Conservation (phyloP, 1,140 invertebrate genomes). For the Drosophila orena region DNA sequence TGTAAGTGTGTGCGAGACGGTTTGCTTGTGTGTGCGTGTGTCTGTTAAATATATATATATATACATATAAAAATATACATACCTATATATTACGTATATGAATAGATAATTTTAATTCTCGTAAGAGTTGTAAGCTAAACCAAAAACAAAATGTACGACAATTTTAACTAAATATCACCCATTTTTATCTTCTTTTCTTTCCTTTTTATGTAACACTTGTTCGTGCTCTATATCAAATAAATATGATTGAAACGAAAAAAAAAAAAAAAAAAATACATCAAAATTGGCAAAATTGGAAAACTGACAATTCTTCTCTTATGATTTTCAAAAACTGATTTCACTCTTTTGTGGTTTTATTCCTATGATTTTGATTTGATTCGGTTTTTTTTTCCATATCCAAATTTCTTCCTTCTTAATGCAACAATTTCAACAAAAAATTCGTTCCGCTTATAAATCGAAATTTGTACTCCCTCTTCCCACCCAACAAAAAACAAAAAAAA, state of each 20-base stretch:
- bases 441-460: conserved; percentile 50
- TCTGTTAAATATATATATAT: conserved; percentile 25
- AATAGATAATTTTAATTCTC: conserved; percentile 70
- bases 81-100: conserved; percentile 43
- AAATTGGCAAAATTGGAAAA: conserved; percentile 83
- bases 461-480: conserved; percentile 45
- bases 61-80: conserved; percentile 29
- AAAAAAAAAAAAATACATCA: conserved; percentile 53
- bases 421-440: conserved; percentile 51
- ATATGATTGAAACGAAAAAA: conserved; percentile 63
- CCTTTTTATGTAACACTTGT: conserved; percentile 84
- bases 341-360: conserved; percentile 47
- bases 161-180: conserved; percentile 84
- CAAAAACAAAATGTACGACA: conserved; percentile 66
- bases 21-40: conserved; percentile 43
- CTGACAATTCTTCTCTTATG: conserved; percentile 70
- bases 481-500: conserved; percentile 7
- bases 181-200: conserved; percentile 85
- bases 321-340: conserved; percentile 48
- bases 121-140: conserved; percentile 77
- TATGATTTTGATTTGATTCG: conserved; percentile 37
- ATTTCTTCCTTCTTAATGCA: conserved; percentile 52
- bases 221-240: conserved; percentile 81
- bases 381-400: conserved; percentile 30
- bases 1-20: conserved; percentile 50